These are phyloP conservation scores for Erythrolamprus reginae DNA, from an alignment of 2,113 vertebrate genomes.

Conservation along the genomic window DNA sequence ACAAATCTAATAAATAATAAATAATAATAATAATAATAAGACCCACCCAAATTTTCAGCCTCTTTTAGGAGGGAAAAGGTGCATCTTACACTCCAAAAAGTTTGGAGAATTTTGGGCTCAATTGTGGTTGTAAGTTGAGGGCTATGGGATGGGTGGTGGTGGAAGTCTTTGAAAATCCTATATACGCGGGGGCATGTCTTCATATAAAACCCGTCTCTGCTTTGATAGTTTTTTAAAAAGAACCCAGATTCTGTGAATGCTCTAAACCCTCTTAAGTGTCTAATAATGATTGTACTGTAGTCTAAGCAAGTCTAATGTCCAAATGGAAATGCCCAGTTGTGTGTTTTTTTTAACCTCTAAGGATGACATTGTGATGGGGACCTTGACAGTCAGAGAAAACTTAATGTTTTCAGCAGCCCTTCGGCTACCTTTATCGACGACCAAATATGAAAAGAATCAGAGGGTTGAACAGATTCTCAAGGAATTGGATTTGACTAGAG, in stretches of 20 bases:
- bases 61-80: too few relatives aligned
- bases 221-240: background rate
- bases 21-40: too few relatives aligned
- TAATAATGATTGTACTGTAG: background rate
- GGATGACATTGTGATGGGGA: conserved; percentile 87
- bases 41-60: too few relatives aligned
- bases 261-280: too few relatives aligned
- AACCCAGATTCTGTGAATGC: background rate
- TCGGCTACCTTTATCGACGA: conserved; percentile 72
- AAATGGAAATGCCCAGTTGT: background rate
- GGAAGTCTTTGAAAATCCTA: background rate
- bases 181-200: background rate
- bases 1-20: too few relatives aligned
- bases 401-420: conserved; percentile 85
- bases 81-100: too few relatives aligned
- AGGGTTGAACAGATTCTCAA: conserved; percentile 73
- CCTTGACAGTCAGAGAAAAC: conserved; percentile 85
- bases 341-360: conserved; percentile 42
- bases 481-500: conserved; percentile 80
- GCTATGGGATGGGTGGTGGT: background rate
- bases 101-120: background rate
- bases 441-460: conserved; percentile 71
- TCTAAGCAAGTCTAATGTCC: background rate
- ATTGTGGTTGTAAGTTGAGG: background rate
- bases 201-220: background rate